phyloP scores from a whole-genome alignment of 2,797 vertebrate genomes.

The Periophthalmus magnuspinnatus region DNA sequence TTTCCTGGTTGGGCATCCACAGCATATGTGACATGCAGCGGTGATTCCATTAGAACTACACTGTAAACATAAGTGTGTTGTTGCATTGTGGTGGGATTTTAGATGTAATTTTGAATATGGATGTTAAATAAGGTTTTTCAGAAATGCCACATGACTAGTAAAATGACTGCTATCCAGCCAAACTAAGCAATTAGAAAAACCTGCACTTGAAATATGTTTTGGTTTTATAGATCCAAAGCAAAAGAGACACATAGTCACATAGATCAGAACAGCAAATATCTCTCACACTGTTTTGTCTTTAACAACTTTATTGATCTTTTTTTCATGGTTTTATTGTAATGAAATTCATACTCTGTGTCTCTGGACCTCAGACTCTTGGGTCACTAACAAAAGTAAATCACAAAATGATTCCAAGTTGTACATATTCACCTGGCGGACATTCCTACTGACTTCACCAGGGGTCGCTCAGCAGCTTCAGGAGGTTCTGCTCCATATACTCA shows the following conservation, averaged over 20 bases:
- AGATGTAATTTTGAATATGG: no score
- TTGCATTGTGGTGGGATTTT: no score
- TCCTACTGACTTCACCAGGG: slow-evolving; percentile 64
- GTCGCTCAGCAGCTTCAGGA: slow-evolving; percentile 53
- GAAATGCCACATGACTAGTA: no score
- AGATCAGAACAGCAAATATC: background rate
- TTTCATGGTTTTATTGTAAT: slow-evolving; percentile 77
- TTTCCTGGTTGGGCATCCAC: no score
- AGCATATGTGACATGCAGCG: no score
- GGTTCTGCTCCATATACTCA: slow-evolving; percentile 17
- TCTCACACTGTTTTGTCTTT: slow-evolving; percentile 58
- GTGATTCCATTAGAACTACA: no score
- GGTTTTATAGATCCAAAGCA: background rate
- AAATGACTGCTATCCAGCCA: no score
- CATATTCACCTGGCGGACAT: slow-evolving; percentile 71
- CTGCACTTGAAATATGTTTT: background rate
- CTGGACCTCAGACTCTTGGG: slow-evolving; percentile 63
- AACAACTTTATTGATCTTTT: slow-evolving; percentile 80
- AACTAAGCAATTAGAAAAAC: no score
- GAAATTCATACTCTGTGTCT: slow-evolving; percentile 77
- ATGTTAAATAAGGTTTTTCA: no score
- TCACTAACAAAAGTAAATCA: slow-evolving; percentile 68
- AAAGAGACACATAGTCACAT: background rate
- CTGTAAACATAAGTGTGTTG: no score
- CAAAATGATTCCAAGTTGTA: slow-evolving; percentile 73